phyloP scores from a whole-genome alignment of 2,888 invertebrate genomes.

The Aleiodes testaceus region DNA sequence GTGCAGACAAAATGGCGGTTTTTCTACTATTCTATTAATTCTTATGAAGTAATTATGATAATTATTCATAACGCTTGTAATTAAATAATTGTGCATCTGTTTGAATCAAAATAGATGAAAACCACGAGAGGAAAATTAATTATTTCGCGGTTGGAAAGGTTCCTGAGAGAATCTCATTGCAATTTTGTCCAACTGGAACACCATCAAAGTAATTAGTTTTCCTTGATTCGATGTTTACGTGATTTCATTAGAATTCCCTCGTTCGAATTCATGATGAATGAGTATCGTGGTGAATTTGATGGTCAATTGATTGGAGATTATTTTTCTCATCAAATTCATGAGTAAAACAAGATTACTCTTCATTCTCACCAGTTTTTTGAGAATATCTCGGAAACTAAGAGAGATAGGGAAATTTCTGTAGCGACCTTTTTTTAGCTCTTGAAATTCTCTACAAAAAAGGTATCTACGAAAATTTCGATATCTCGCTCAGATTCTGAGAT shows the following conservation, averaged over 20 bases:
- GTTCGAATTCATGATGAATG: background rate
- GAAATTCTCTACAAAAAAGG: too few species aligned
- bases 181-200: slow-evolving; percentile 21
- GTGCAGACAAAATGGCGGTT: too few species aligned
- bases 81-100: background rate
- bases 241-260: background rate
- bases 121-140: slow-evolving; percentile 27
- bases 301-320: background rate
- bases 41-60: too few species aligned
- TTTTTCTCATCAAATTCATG: background rate
- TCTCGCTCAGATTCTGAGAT: too few species aligned
- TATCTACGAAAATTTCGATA: too few species aligned
- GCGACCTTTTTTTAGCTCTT: too few species aligned
- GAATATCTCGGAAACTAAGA: too few species aligned
- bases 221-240: slow-evolving; percentile 9
- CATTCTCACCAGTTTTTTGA: too few species aligned
- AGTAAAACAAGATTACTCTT: background rate
- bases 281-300: background rate
- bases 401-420: too few species aligned
- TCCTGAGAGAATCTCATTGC: slow-evolving; percentile 18
- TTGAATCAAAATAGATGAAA: slow-evolving; percentile 15
- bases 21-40: too few species aligned
- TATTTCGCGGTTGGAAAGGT: slow-evolving; percentile 27
- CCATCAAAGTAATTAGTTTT: slow-evolving; percentile 31
- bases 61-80: background rate